A percentile compares a stretch with the other conserved stretches of the same genome.
Evolutionary conservation across 2,797 vertebrate genomes (phyloP).

Genomic region (Alauda arvensis): DNA sequence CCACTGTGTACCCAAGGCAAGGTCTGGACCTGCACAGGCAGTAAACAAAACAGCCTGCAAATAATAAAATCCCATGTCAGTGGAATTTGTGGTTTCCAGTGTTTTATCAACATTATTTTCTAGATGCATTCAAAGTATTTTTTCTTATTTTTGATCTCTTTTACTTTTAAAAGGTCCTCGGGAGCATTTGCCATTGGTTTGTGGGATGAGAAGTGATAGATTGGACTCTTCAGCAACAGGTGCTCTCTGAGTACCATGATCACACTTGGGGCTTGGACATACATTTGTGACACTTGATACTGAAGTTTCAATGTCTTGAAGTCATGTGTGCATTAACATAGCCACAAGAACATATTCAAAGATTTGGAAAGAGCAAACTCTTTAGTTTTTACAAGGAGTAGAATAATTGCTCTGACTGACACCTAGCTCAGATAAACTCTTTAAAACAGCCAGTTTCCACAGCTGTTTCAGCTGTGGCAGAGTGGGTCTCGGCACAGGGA

Average conservation of each 20-base stretch:
- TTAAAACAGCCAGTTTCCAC: neutral
- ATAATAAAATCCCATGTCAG: neutral
- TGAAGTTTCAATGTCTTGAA: neutral
- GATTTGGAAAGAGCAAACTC: neutral
- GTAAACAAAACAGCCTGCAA: accelerated
- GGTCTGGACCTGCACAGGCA: neutral
- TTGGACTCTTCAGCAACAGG: neutral
- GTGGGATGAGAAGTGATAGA: neutral
- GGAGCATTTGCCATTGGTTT: neutral
- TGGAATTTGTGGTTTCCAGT: neutral
- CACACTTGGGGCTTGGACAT: neutral
- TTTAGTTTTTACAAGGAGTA: neutral
- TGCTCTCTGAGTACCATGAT: neutral
- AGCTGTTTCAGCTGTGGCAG: neutral
- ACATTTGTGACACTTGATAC: neutral
- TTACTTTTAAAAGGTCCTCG: neutral
- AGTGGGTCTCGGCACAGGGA: accelerated
- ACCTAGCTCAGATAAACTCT: neutral
- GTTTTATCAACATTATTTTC: neutral
- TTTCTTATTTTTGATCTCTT: neutral
- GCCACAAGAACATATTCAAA: neutral
- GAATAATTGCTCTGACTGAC: neutral
- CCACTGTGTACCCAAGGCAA: neutral
- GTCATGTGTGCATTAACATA: neutral
- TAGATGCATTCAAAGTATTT: neutral